Conservation (phyloP, 2,113 vertebrate species). For the Neotragus pygmaeus region DNA sequence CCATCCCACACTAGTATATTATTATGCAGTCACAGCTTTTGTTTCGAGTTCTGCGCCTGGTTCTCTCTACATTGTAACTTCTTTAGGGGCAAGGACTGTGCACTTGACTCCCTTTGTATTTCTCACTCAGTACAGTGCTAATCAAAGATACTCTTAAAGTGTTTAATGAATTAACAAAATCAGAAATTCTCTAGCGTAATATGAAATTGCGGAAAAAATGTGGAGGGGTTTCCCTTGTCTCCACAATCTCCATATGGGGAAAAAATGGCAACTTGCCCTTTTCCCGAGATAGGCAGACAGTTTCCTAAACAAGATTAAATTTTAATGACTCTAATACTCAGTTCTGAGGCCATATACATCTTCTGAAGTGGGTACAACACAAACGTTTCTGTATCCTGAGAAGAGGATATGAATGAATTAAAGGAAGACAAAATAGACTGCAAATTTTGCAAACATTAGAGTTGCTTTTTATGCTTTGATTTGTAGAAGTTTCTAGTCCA, state of each 20-base stretch:
- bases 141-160: background rate
- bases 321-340: background rate
- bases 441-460: background rate
- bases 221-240: background rate
- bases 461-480: background rate
- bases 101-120: background rate
- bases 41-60: background rate
- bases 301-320: background rate
- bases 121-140: background rate
- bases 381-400: background rate
- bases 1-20: background rate
- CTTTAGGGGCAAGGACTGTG: background rate
- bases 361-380: background rate
- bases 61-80: background rate
- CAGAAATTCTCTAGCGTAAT: background rate
- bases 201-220: background rate
- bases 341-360: background rate
- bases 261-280: conserved; percentile 1
- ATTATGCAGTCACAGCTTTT: conserved; percentile 62
- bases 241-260: background rate
- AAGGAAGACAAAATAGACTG: background rate
- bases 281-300: background rate
- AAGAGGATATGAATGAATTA: background rate
- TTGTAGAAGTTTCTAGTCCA: background rate
- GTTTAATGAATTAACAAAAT: background rate